Evolutionary conservation across 64 coral and sea anemone species (phyloP).

Genomic region (Anthopleura sola): DNA sequence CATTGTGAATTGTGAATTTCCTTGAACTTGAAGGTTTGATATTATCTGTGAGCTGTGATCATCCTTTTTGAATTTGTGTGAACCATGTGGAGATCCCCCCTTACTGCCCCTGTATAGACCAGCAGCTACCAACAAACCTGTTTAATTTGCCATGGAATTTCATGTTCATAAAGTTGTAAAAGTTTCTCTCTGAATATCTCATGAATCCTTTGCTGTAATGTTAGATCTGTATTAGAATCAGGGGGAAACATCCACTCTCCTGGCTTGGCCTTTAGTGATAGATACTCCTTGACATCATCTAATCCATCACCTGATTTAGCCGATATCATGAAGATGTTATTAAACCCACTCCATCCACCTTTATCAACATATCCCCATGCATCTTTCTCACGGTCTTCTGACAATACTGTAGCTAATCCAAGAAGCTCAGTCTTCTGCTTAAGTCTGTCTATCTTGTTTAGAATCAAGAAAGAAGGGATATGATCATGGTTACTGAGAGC

Average conservation of each 20-base stretch:
- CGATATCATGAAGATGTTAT: constrained; percentile 92
- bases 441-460: constrained; percentile 89
- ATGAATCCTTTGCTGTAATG: constrained; percentile 60
- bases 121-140: constrained; percentile 55
- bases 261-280: constrained; percentile 48
- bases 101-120: too few species aligned
- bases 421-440: constrained; percentile 69
- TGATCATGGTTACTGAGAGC: constrained; percentile 35
- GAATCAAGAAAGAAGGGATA: constrained; percentile 66
- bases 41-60: too few species aligned
- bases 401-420: constrained; percentile 47
- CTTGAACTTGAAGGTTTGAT: too few species aligned
- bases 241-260: constrained; percentile 62
- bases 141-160: constrained; percentile 97
- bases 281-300: constrained; percentile 76
- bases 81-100: too few species aligned
- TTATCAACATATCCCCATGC: constrained; percentile 60
- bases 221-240: constrained; percentile 57
- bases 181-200: constrained; percentile 96
- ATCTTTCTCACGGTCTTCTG: constrained; percentile 81
- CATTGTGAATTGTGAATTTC: too few species aligned
- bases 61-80: too few species aligned
- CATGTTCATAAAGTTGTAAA: constrained; percentile 91
- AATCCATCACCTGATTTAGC: constrained; percentile 79
- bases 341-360: constrained; percentile 84